phyloP scores from a whole-genome alignment of 2,113 vertebrate genomes.

The Festucalex cinctus region DNA sequence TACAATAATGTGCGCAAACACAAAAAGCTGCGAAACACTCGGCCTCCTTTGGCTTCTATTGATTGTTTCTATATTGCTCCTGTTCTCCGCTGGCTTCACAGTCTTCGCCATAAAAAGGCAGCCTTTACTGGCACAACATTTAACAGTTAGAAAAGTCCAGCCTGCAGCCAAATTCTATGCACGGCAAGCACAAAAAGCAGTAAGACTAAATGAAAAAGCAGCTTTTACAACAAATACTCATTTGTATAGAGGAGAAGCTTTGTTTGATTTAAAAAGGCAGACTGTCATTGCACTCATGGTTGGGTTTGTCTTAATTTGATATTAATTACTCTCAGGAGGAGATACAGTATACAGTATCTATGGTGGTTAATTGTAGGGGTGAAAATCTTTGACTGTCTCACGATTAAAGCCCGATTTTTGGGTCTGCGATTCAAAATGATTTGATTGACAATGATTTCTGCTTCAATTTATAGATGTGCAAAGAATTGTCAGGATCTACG shows the following conservation, averaged over 20 bases:
- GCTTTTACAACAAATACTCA: constrained; percentile 3
- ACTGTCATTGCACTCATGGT: not conserved
- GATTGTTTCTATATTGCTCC: constrained; percentile 51
- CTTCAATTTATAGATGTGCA: too few relatives aligned
- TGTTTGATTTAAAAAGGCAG: not conserved
- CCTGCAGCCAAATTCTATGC: constrained; percentile 36
- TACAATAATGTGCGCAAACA: constrained; percentile 42
- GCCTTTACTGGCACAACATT: constrained; percentile 41
- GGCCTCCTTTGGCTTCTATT: constrained; percentile 47
- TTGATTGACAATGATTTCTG: too few relatives aligned
- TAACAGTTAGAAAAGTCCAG: constrained; percentile 44
- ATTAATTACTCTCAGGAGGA: not conserved
- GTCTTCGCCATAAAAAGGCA: constrained; percentile 40
- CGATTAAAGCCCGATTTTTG: too few relatives aligned
- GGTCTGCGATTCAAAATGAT: too few relatives aligned
- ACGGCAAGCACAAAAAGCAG: constrained; percentile 20
- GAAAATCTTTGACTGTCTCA: too few relatives aligned
- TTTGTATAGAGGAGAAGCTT: not conserved
- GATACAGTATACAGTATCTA: too few relatives aligned
- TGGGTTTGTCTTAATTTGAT: not conserved
- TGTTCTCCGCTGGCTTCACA: constrained; percentile 34
- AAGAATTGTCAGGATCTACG: too few relatives aligned
- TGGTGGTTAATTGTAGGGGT: not conserved
- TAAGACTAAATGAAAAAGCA: constrained; percentile 5
- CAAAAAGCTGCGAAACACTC: constrained; percentile 32